Conservation (phyloP, 2,888 invertebrate species). For the Chydorus sphaericus region DNA sequence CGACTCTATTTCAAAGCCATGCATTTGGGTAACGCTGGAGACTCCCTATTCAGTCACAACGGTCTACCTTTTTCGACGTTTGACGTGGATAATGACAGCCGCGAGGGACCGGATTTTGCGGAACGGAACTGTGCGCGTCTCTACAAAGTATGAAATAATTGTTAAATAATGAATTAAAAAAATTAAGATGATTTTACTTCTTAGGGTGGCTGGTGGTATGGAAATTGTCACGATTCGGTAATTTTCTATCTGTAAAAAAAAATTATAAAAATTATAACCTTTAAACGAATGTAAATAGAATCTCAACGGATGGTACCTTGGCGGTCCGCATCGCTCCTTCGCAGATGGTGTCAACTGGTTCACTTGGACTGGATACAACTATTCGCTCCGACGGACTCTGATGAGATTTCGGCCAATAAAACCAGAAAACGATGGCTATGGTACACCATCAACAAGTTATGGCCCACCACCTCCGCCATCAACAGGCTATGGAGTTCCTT, state of each 20-base stretch:
- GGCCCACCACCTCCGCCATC: too few species aligned
- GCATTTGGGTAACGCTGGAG: conserved; percentile 21
- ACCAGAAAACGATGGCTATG: too few species aligned
- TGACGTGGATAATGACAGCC: conserved; percentile 21
- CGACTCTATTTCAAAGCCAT: conserved; percentile 19
- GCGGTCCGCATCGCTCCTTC: conserved; percentile 21
- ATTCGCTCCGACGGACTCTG: conserved; percentile 21
- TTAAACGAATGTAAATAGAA: too few species aligned
- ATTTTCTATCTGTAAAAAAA: too few species aligned
- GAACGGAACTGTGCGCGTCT: conserved; percentile 20
- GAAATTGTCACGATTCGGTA: conserved; percentile 21
- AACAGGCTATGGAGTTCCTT: too few species aligned
- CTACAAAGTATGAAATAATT: conserved; percentile 17
- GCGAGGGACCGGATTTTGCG: conserved; percentile 20
- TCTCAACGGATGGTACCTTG: conserved; percentile 20
- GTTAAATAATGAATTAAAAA: background rate
- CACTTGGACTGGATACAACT: conserved; percentile 23
- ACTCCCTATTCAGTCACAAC: conserved; percentile 20
- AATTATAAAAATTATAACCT: too few species aligned
- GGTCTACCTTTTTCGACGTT: conserved; percentile 20
- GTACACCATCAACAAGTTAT: too few species aligned
- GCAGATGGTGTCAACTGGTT: conserved; percentile 26
- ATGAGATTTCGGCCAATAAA: conserved; percentile 15
- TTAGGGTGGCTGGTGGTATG: conserved; percentile 21
- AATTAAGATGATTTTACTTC: background rate